phyloP scores from a whole-genome alignment of 2,113 vertebrate species.

The Pseudorhombus dupliciocellatus region DNA sequence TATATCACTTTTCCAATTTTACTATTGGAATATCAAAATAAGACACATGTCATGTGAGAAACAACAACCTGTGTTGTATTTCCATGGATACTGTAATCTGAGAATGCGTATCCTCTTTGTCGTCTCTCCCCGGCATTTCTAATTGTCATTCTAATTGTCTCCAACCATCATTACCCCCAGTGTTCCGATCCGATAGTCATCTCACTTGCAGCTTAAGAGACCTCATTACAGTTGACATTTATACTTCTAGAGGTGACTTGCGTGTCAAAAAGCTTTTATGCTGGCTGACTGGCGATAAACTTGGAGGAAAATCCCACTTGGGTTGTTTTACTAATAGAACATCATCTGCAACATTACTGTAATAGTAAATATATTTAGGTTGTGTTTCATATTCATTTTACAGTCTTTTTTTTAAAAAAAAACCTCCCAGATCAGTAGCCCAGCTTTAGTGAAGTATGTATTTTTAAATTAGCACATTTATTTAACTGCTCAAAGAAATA shows the following conservation, averaged over 20 bases:
- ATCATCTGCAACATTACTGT: too few relatives aligned
- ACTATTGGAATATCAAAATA: too few relatives aligned
- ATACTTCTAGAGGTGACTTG: slow-evolving; percentile 34
- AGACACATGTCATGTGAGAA: background rate
- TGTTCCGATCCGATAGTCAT: slow-evolving; percentile 37
- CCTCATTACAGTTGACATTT: slow-evolving; percentile 44
- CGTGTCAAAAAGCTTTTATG: slow-evolving; percentile 13
- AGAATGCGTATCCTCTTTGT: background rate
- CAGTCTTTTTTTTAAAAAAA: too few relatives aligned
- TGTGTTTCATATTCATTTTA: too few relatives aligned
- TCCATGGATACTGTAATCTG: background rate
- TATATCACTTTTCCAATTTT: too few relatives aligned
- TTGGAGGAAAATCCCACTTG: background rate
- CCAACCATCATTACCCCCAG: slow-evolving; percentile 25
- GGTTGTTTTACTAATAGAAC: too few relatives aligned
- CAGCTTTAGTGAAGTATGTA: too few relatives aligned
- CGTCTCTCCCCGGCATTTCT: slow-evolving; percentile 2
- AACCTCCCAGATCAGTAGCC: too few relatives aligned
- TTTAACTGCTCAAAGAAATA: too few relatives aligned
- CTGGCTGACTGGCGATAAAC: slow-evolving; percentile 10
- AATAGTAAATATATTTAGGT: too few relatives aligned
- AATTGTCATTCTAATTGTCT: slow-evolving; percentile 20
- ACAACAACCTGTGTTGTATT: background rate
- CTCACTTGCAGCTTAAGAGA: slow-evolving; percentile 34
- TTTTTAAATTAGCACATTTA: too few relatives aligned